Percentiles rank a stretch among this genome's conserved stretches.
phyloP scores from a whole-genome alignment of 2,888 invertebrate genomes.

The Nymphalis c-album region DNA sequence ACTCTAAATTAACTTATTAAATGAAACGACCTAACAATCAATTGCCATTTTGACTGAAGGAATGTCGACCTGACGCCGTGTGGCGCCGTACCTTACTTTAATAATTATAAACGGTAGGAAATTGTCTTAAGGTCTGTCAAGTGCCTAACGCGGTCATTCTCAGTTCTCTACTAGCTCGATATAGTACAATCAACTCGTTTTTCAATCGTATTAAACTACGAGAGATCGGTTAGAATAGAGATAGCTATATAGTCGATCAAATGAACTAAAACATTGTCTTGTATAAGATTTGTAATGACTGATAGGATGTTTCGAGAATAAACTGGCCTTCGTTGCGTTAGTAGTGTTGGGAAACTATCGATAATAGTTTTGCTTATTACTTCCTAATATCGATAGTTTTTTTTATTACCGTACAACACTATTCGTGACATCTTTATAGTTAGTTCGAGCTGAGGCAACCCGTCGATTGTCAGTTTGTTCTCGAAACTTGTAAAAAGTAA shows the following conservation, averaged over 20 bases:
- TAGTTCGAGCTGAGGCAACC: background rate
- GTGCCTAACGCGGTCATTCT: constrained; percentile 24
- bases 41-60: background rate
- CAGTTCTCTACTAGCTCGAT: constrained; percentile 8
- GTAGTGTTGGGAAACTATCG: no score
- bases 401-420: background rate
- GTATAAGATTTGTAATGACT: constrained; percentile 13
- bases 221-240: constrained; percentile 8
- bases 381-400: constrained; percentile 3
- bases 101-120: no score
- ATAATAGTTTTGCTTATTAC: background rate
- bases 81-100: background rate
- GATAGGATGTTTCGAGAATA: constrained; percentile 19
- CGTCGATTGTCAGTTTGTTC: constrained; percentile 31
- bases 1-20: background rate
- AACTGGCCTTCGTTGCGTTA: background rate
- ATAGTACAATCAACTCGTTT: constrained; percentile 1
- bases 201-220: background rate
- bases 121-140: constrained; percentile 14
- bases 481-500: constrained; percentile 36
- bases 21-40: background rate
- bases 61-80: background rate
- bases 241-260: constrained; percentile 12
- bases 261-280: constrained; percentile 1
- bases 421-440: background rate